These are phyloP conservation scores for Dicentrarchus labrax DNA, from an alignment of 2,113 vertebrate genomes.

Conservation along the genomic window DNA sequence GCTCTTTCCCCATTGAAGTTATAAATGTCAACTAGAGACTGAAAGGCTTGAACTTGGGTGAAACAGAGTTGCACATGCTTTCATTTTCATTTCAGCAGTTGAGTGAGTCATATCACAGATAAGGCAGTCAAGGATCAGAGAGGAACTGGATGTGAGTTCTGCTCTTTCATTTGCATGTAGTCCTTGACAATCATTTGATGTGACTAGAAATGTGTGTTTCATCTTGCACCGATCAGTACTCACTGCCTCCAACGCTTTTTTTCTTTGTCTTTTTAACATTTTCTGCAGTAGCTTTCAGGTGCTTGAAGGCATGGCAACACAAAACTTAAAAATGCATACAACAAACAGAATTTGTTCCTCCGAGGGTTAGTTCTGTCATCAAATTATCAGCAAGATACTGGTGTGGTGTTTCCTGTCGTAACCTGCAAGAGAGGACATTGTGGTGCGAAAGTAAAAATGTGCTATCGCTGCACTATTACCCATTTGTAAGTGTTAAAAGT, in stretches of 20 bases:
- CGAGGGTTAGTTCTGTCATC: not conserved
- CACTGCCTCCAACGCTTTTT: not conserved
- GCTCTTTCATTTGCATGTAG: slow-evolving; percentile 20
- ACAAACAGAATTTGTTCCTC: slow-evolving; percentile 2
- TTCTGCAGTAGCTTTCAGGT: not conserved
- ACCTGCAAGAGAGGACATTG: not conserved
- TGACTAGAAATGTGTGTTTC: slow-evolving; percentile 1
- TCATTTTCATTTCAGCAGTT: slow-evolving; percentile 19
- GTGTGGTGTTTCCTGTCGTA: not conserved
- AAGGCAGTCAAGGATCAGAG: slow-evolving; percentile 28
- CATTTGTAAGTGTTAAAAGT: not conserved
- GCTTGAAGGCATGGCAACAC: not conserved
- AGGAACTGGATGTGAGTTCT: slow-evolving; percentile 20
- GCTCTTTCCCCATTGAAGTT: slow-evolving; percentile 44
- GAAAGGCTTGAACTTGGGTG: slow-evolving; percentile 60
- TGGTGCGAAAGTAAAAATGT: not conserved
- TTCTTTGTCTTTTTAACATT: not conserved
- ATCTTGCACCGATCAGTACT: slow-evolving; percentile 1
- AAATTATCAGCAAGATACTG: not conserved
- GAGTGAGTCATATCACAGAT: not conserved
- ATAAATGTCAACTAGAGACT: slow-evolving; percentile 63
- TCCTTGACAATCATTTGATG: slow-evolving; percentile 53
- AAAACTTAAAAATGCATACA: not conserved
- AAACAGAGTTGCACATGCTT: slow-evolving; percentile 47
- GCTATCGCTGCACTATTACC: not conserved